A percentile compares a stretch with the other conserved stretches of the same genome.
phyloP scores from a whole-genome alignment of 2,888 invertebrate species.

The Perizoma flavofasciatum region DNA sequence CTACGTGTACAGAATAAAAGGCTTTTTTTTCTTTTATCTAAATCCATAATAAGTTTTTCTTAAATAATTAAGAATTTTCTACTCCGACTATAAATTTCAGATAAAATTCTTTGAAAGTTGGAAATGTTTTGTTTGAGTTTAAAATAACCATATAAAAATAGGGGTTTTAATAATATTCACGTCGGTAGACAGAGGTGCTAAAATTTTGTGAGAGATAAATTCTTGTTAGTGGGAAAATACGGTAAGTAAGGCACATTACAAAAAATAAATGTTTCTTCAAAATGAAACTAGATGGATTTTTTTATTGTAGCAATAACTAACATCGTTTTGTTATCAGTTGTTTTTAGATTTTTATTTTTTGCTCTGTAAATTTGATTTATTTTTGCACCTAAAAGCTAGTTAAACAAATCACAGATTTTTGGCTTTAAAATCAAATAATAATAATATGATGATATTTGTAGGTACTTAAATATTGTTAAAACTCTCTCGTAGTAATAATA shows the following conservation, averaged over 20 bases:
- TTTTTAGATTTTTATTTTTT: too few species aligned
- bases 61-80: constrained; percentile 37
- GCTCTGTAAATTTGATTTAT: too few species aligned
- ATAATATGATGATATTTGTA: not conserved
- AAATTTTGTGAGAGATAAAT: constrained; percentile 5
- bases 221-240: not conserved
- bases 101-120: constrained; percentile 40
- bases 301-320: not conserved
- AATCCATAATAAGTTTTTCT: not conserved
- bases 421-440: not conserved
- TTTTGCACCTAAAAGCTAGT: too few species aligned
- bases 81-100: constrained; percentile 32
- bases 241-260: not conserved
- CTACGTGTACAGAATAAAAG: constrained; percentile 21
- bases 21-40: too few species aligned
- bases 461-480: not conserved
- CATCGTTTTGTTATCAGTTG: not conserved
- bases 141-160: constrained; percentile 14
- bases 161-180: constrained; percentile 7
- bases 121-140: constrained; percentile 33
- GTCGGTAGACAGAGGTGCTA: not conserved
- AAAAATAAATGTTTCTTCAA: not conserved
- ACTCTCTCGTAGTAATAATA: too few species aligned
- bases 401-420: not conserved
- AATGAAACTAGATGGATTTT: not conserved